Evolutionary conservation across 2,797 vertebrate genomes (phyloP).

Genomic region (Pagetopsis macropterus): DNA sequence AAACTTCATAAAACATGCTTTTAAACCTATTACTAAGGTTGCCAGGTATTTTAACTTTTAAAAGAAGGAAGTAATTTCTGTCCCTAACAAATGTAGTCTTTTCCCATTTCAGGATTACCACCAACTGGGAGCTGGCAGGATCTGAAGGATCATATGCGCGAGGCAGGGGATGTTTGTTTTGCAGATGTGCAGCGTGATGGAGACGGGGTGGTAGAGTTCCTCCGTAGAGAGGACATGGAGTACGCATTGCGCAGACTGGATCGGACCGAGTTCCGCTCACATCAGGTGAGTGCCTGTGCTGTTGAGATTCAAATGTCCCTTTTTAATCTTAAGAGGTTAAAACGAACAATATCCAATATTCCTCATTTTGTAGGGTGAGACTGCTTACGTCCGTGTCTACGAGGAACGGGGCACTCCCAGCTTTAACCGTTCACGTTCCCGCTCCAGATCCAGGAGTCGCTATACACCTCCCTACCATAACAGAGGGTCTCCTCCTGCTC

Average conservation of each 20-base stretch:
- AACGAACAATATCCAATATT: background rate
- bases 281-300: conserved; percentile 80
- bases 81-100: background rate
- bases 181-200: conserved; percentile 90
- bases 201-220: conserved; percentile 90
- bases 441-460: conserved; percentile 91
- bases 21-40: background rate
- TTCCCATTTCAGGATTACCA: conserved; percentile 80
- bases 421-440: conserved; percentile 88
- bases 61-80: background rate
- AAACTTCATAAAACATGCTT: background rate
- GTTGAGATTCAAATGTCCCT: background rate
- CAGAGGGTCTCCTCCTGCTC: conserved; percentile 88
- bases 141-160: conserved; percentile 91
- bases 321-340: background rate
- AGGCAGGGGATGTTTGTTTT: conserved; percentile 90
- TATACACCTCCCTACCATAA: conserved; percentile 92
- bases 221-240: conserved; percentile 92
- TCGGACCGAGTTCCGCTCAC: conserved; percentile 89
- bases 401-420: conserved; percentile 88
- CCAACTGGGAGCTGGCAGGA: conserved; percentile 93
- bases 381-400: conserved; percentile 88
- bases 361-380: conserved; percentile 81
- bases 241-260: conserved; percentile 88
- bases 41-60: conserved; percentile 1